These are phyloP conservation scores for Catostylus mosaicus DNA, from an alignment of 30 jellyfish, hydroid and myxozoan species.

Conservation along the genomic window DNA sequence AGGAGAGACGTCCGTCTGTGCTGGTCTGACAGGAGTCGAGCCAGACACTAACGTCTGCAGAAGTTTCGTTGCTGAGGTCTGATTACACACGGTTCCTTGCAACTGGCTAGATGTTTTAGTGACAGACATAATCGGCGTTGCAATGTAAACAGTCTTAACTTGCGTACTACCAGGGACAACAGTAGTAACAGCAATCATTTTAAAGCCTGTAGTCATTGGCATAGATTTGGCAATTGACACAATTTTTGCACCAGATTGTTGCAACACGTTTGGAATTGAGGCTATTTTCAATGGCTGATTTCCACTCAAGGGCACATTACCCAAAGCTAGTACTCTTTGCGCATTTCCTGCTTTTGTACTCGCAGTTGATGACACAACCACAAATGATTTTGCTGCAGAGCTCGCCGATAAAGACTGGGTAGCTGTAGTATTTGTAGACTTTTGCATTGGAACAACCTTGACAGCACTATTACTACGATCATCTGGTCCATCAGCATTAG, in stretches of 20 bases:
- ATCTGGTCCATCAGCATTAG: background rate
- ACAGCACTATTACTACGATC: slow-evolving; percentile 53
- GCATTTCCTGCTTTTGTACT: slow-evolving; percentile 59
- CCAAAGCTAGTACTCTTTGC: slow-evolving; percentile 79
- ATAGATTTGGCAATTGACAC: slow-evolving; percentile 89
- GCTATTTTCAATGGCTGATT: slow-evolving; percentile 87
- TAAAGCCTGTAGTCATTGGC: slow-evolving; percentile 99
- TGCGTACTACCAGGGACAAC: slow-evolving; percentile 99
- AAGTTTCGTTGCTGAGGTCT: slow-evolving; percentile 22
- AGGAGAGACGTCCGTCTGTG: slow-evolving; percentile 54
- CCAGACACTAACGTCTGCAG: slow-evolving; percentile 50
- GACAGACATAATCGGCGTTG: slow-evolving; percentile 98
- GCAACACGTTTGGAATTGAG: slow-evolving; percentile 72
- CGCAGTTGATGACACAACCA: slow-evolving; percentile 59
- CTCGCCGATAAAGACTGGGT: slow-evolving; percentile 17
- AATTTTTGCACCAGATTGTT: slow-evolving; percentile 86
- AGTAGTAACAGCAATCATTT: slow-evolving; percentile 99
- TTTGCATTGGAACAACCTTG: slow-evolving; percentile 90
- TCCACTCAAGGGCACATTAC: slow-evolving; percentile 65
- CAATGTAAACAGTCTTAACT: slow-evolving; percentile 97
- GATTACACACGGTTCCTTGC: slow-evolving; percentile 1
- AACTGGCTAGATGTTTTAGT: slow-evolving; percentile 75
- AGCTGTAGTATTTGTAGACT: slow-evolving; percentile 34
- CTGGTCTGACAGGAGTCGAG: slow-evolving; percentile 26
- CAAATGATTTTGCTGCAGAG: slow-evolving; percentile 42